Evolutionary conservation across 2,113 vertebrate species (phyloP).

Genomic region (Cervus canadensis): DNA sequence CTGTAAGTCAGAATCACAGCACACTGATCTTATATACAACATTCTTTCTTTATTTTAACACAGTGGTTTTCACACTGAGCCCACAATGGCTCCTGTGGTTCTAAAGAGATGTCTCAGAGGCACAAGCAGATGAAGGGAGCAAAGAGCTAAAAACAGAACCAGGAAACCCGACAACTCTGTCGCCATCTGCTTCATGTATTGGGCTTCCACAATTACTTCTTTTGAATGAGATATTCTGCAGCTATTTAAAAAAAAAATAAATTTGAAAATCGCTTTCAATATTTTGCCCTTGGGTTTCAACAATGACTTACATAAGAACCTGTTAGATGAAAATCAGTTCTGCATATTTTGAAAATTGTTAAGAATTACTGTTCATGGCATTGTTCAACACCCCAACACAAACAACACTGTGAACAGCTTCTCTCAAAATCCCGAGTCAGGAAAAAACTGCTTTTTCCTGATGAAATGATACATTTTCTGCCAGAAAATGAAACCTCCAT

Average conservation of each 20-base stretch:
- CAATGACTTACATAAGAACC: neutral
- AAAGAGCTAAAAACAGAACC: neutral
- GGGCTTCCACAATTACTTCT: neutral
- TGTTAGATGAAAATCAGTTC: constrained; percentile 6
- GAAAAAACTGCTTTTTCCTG: neutral
- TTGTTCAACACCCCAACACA: neutral
- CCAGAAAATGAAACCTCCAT: neutral
- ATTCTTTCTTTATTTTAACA: neutral
- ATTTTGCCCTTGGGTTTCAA: neutral
- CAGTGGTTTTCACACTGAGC: neutral
- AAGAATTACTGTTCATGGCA: neutral
- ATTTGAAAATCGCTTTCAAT: neutral
- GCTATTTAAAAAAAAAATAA: neutral
- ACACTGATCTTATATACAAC: neutral
- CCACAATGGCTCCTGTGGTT: neutral
- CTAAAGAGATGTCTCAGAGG: neutral
- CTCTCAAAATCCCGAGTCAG: neutral
- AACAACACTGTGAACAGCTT: neutral
- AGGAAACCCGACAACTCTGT: neutral
- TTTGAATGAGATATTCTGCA: neutral
- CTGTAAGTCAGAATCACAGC: neutral
- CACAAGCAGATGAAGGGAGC: neutral
- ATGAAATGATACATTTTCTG: constrained; percentile 14
- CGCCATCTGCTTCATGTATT: neutral
- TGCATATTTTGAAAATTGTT: neutral